Base-by-base conservation (phyloP, 2,113 vertebrate species). In the Pelecanus crispus region DNA sequence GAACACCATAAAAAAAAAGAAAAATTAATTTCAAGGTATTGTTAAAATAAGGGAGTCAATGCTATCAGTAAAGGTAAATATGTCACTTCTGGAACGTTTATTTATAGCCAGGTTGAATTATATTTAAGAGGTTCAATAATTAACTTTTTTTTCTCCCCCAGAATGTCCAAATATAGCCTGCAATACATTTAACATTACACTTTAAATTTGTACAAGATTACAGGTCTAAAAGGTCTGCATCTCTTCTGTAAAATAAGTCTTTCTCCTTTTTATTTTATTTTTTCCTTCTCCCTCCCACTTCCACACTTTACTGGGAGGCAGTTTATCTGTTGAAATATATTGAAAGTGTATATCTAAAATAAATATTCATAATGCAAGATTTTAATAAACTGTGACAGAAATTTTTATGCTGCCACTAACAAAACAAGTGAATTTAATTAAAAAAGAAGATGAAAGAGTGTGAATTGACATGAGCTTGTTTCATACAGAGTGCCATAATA, bases 391-490 rank as follows among this genome's bases (percentile, higher is more conserved):
- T 56, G 21, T 2, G 7, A 50, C n/a, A 95, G 67, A 31, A 8
- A 88, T 92, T 78, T 95, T 97, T 75, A 94, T 79, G 52, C 70
- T 92, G 38, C 11, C 79, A 91, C 32, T 77, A 93, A 95, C 38
- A 88, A 86, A 94, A 83, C 56, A 71, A 96, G 83, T 72, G 84
- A 95, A 97, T 95, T 93, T 96, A 97, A 95, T 91, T 90, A 80
- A 91, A 95, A 81, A 83, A 81, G 42, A 84, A 97, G 89, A 96
- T 95, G 62, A 96, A 97, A 96, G 88, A 67, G 45, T 70, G 50
- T 81, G 90, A 94, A 92, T 82, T 94, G 97, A 94, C 88, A 95
- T 81, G 14, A 74, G 55, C 38, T 92, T 94, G 10, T 93, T 97
- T 97, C 81, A 87, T 92, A 61, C 36, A 81, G 34, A 92, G 44